Evolutionary conservation across 1,140 invertebrate species (phyloP), one percentile per base, ranked within the genome.

Genomic region (Fopius arisanus): DNA sequence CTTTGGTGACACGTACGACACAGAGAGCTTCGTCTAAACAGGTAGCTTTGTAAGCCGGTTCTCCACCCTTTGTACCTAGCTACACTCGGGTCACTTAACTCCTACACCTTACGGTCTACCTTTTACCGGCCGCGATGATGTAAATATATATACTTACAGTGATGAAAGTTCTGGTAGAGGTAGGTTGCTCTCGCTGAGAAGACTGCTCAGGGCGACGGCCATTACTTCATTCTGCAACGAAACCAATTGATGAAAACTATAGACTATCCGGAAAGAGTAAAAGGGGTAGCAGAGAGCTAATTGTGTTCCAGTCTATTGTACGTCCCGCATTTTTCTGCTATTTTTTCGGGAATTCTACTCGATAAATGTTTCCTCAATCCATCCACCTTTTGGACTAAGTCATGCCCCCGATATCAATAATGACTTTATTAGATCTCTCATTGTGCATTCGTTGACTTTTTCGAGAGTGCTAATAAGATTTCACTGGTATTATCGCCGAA

Each of bases 171-270:
- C 79, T 77, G 81, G 67, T 63, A 78, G 74, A 43, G 81, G 76
- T 41, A 86, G 51, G 29, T 82, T 75, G 70, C 80, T 83, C 75
- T 84, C 84, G 54, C 73, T 81, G 75, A 89, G 76, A 66, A 89
- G 79, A 19, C 81, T 80, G 48, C 80, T 81, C 73, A 90, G 77
- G 71, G 89, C 89, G 29, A 84, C 77, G 51, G 85, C 82, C 23
- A 90, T 79, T 65, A 85, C 84, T 80, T 89, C 88, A 72, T 90
- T 89, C 89, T 90, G 84, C 26, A 89, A 89, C 70, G 76, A 72
- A 31, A 75, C 54, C 65, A 67, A 73, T 62, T 79, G 79, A 81
- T 74, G 70, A 63, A 29, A 68, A 43, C 54, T 59, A 59, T 59
- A 59, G 54, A 59, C 26, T 59, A 59, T 59, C 54, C 23, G 19